phyloP scores from a whole-genome alignment of 2,888 invertebrate genomes.

The Rhingia campestris region DNA sequence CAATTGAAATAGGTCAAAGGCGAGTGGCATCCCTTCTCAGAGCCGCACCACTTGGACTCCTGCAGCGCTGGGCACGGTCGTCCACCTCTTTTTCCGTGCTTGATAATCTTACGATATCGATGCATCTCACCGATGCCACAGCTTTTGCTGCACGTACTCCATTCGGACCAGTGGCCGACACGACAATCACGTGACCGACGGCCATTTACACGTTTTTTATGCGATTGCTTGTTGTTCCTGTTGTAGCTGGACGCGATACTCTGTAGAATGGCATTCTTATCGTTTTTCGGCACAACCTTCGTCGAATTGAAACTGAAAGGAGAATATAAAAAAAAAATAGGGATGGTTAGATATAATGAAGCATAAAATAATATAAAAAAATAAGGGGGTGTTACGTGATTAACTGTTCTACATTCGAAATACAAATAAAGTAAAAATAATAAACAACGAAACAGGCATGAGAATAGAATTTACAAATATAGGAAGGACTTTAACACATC shows the following conservation, averaged over 20 bases:
- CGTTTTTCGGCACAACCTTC: constrained; percentile 84
- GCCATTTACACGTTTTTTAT: constrained; percentile 80
- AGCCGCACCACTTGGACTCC: constrained; percentile 95
- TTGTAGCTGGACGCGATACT: constrained; percentile 88
- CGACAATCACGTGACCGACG: constrained; percentile 90
- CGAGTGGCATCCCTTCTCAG: constrained; percentile 87
- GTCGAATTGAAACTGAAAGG: constrained; percentile 78
- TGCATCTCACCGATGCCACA: constrained; percentile 95
- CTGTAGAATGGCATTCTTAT: constrained; percentile 88
- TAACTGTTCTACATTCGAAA: constrained; percentile 24
- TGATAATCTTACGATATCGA: constrained; percentile 90
- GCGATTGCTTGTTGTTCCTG: constrained; percentile 81
- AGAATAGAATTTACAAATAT: constrained; percentile 1
- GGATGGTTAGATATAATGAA: constrained; percentile 11
- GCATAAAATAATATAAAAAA: constrained; percentile 52
- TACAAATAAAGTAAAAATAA: too few relatives aligned
- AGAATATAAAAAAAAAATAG: constrained; percentile 5
- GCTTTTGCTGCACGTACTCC: constrained; percentile 93
- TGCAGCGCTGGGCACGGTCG: constrained; percentile 91
- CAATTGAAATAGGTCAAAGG: constrained; percentile 86
- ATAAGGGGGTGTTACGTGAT: constrained; percentile 25
- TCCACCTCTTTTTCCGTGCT: constrained; percentile 91
- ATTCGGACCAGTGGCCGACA: constrained; percentile 92
- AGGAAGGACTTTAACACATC: constrained; percentile 19
- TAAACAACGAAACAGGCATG: not conserved